Evolutionary conservation across 2,797 vertebrate genomes (phyloP).

Genomic region (Lutjanus campechanus): DNA sequence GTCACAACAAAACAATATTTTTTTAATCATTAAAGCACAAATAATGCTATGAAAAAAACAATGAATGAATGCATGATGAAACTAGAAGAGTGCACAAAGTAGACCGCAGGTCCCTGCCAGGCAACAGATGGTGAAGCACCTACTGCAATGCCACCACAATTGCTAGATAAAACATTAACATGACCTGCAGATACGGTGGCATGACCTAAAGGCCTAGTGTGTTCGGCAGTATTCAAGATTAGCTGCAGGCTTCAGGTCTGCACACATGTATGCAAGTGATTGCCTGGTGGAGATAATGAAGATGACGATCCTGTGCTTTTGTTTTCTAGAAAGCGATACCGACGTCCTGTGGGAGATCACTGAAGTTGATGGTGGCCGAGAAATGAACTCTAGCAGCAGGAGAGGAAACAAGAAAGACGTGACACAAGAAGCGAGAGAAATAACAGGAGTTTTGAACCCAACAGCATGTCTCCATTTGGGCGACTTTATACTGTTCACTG

Average conservation of each 20-base stretch:
- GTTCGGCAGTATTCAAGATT: too few species aligned
- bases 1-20: slow-evolving; percentile 24
- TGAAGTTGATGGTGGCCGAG: slow-evolving; percentile 7
- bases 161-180: too few species aligned
- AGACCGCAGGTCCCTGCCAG: too few species aligned
- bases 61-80: background rate
- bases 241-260: too few species aligned
- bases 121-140: too few species aligned
- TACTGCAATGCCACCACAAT: too few species aligned
- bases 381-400: slow-evolving; percentile 39
- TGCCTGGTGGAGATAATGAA: background rate
- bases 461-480: slow-evolving; percentile 84
- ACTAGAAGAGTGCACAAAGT: too few species aligned
- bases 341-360: slow-evolving; percentile 5
- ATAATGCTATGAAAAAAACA: background rate
- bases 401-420: slow-evolving; percentile 28
- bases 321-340: slow-evolving; percentile 42
- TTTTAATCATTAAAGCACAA: slow-evolving; percentile 2
- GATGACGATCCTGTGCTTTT: background rate
- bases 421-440: slow-evolving; percentile 30
- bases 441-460: slow-evolving; percentile 89
- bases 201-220: too few species aligned
- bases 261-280: too few species aligned
- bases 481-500: slow-evolving; percentile 86
- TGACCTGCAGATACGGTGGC: too few species aligned